A percentile compares a stretch with the other conserved stretches of the same genome.
Conservation (phyloP, 1,140 invertebrate species). For the Hestina assimilis region DNA sequence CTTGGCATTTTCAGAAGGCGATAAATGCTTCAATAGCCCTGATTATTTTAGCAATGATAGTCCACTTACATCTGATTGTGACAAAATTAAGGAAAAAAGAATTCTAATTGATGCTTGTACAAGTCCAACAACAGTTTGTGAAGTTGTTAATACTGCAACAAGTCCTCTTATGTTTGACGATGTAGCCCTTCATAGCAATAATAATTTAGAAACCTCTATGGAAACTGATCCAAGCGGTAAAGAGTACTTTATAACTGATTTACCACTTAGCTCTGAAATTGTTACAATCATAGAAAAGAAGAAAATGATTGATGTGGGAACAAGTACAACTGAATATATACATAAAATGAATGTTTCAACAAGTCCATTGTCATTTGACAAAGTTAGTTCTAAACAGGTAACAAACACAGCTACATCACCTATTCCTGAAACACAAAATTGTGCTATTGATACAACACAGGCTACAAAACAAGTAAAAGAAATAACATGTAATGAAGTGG, state of each 20-base stretch:
- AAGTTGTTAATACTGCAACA: slow-evolving; percentile 26
- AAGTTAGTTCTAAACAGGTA: neutral
- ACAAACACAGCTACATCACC: neutral
- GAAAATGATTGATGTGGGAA: slow-evolving; percentile 27
- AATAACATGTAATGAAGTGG: neutral
- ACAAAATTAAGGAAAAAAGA: slow-evolving; percentile 20
- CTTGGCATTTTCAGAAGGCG: slow-evolving; percentile 56
- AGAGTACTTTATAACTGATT: slow-evolving; percentile 29
- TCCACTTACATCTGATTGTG: slow-evolving; percentile 20
- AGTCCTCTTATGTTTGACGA: slow-evolving; percentile 36
- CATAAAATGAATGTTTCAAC: slow-evolving; percentile 18
- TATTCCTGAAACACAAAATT: slow-evolving; percentile 1
- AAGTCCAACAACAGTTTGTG: slow-evolving; percentile 35
- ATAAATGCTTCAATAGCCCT: slow-evolving; percentile 57
- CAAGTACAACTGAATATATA: slow-evolving; percentile 26
- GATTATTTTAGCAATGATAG: slow-evolving; percentile 41
- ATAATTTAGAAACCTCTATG: neutral
- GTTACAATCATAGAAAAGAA: slow-evolving; percentile 34
- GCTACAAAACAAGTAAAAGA: neutral
- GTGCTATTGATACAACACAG: neutral
- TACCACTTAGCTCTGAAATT: slow-evolving; percentile 31
- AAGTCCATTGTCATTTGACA: slow-evolving; percentile 25
- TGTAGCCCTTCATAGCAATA: slow-evolving; percentile 11
- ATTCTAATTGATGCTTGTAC: slow-evolving; percentile 36
- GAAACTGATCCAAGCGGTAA: slow-evolving; percentile 2